phyloP scores from a whole-genome alignment of 2,888 invertebrate genomes.

The Macaria notata region DNA sequence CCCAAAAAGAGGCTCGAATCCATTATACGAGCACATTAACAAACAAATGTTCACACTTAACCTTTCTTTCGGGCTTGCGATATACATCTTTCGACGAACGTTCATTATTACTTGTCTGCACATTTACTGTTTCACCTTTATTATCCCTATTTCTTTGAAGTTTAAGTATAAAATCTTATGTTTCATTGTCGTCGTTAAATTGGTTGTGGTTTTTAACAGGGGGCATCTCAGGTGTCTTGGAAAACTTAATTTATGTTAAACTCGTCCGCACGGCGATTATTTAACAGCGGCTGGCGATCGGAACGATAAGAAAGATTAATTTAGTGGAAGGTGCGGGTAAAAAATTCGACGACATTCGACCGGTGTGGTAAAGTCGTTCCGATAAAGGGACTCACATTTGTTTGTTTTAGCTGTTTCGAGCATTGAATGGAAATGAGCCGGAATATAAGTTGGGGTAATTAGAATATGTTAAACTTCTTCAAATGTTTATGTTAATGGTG shows the following conservation, averaged over 20 bases:
- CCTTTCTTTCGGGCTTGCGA: slow-evolving; percentile 73
- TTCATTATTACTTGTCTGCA: slow-evolving; percentile 66
- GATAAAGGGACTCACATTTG: slow-evolving; percentile 20
- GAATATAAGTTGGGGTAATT: slow-evolving; percentile 15
- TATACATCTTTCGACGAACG: slow-evolving; percentile 74
- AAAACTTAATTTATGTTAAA: slow-evolving; percentile 82
- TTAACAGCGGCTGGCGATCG: slow-evolving; percentile 70
- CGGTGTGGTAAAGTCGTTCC: slow-evolving; percentile 60
- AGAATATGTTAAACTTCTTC: slow-evolving; percentile 9
- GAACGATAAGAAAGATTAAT: slow-evolving; percentile 77
- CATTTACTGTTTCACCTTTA: slow-evolving; percentile 27
- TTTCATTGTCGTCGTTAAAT: slow-evolving; percentile 8
- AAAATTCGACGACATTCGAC: slow-evolving; percentile 65
- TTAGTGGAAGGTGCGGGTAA: slow-evolving; percentile 55
- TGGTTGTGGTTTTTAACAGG: slow-evolving; percentile 56
- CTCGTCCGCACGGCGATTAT: slow-evolving; percentile 75
- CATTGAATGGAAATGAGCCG: slow-evolving; percentile 21
- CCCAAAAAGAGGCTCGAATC: slow-evolving; percentile 67
- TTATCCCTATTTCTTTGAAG: slow-evolving; percentile 14
- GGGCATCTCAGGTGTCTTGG: slow-evolving; percentile 77
- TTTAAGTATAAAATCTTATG: slow-evolving; percentile 40
- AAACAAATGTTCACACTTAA: slow-evolving; percentile 82
- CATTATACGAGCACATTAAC: slow-evolving; percentile 78
- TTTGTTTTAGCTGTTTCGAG: slow-evolving; percentile 25
- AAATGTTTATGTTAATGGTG: slow-evolving; percentile 9